Percentiles rank a stretch among this genome's conserved stretches.
These are phyloP conservation scores for Anagyrus pseudococci DNA, from an alignment of 2,888 invertebrate genomes.

Conservation along the genomic window DNA sequence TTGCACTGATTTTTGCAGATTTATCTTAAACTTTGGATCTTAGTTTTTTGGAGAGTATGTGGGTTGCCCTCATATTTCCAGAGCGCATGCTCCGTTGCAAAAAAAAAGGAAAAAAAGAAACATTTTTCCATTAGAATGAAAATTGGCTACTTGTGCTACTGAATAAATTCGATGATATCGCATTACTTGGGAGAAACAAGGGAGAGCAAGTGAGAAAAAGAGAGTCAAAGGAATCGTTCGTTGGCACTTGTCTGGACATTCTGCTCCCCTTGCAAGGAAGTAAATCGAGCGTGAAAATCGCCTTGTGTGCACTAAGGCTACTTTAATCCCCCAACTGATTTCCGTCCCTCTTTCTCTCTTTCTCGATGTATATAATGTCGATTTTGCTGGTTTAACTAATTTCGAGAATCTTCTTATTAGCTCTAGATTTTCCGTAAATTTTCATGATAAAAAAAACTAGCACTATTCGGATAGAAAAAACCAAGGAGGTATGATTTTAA, in stretches of 20 bases:
- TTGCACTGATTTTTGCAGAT: no score
- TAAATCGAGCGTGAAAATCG: constrained; percentile 35
- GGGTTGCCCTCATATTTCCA: no score
- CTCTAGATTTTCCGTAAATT: neutral
- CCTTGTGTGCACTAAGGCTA: neutral
- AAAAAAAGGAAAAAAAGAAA: no score
- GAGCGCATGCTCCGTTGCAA: no score
- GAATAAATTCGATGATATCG: constrained; percentile 34
- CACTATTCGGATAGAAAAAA: no score
- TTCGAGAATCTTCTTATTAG: neutral
- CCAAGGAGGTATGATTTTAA: no score
- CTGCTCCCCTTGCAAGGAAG: constrained; percentile 1
- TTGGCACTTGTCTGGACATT: constrained; percentile 29
- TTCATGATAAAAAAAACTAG: no score
- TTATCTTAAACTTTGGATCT: no score
- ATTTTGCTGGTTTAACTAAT: neutral
- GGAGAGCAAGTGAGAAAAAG: no score
- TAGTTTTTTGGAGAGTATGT: no score
- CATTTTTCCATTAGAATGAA: neutral
- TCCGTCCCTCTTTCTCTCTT: neutral
- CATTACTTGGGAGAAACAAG: constrained; percentile 12
- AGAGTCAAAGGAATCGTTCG: constrained; percentile 3
- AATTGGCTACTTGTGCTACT: constrained; percentile 7
- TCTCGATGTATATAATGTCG: neutral
- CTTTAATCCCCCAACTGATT: constrained; percentile 10